A percentile compares a stretch with the other conserved stretches of the same genome.
phyloP scores from a whole-genome alignment of 2,113 vertebrate genomes.

The Rissa tridactyla region DNA sequence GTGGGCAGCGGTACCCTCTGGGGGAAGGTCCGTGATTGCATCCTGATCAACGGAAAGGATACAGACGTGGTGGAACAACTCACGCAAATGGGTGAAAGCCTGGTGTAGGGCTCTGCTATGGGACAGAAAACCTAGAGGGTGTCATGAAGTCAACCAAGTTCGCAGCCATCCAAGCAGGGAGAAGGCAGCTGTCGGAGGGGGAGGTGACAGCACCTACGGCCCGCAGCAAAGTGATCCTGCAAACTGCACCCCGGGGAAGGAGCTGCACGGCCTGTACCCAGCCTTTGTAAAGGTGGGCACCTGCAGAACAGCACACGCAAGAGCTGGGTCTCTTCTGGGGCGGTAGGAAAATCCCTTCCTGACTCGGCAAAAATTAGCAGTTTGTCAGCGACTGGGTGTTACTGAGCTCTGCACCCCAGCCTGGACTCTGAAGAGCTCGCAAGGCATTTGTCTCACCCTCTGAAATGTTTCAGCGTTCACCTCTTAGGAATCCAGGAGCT shows the following conservation, averaged over 20 bases:
- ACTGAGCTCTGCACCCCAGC: neutral
- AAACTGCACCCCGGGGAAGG: neutral
- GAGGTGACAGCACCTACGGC: neutral
- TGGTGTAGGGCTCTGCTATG: neutral
- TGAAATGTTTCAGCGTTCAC: neutral
- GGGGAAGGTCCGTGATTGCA: neutral
- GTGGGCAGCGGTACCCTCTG: neutral
- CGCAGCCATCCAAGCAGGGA: neutral
- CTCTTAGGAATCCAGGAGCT: neutral
- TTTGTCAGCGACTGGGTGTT: neutral
- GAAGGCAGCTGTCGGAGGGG: neutral
- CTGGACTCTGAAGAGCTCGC: neutral
- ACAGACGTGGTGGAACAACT: accelerated
- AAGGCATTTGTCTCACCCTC: neutral
- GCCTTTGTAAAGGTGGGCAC: neutral
- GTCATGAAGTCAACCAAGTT: neutral
- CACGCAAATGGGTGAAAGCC: accelerated
- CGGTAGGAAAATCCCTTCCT: neutral
- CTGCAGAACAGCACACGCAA: neutral
- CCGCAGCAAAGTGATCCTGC: neutral
- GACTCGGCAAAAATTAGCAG: neutral
- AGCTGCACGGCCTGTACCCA: accelerated
- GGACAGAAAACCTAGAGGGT: neutral
- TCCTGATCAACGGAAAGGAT: neutral
- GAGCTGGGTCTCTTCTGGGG: neutral